Percentiles rank a stretch among this genome's conserved stretches.
Conservation (phyloP, 2,113 vertebrate species). For the Zosterops pallidus region DNA sequence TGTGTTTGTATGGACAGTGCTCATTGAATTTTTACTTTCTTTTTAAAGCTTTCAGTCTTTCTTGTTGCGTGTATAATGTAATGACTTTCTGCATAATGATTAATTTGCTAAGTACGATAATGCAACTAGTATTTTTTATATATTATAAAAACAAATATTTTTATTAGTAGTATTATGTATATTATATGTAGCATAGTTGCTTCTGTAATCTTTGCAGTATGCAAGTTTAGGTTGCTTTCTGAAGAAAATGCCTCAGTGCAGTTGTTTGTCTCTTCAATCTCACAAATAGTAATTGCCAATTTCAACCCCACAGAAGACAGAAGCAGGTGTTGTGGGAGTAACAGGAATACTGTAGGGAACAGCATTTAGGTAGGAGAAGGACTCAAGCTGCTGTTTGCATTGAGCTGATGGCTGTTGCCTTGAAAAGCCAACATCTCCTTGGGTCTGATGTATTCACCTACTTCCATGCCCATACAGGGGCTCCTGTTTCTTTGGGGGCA, state of each 20-base stretch:
- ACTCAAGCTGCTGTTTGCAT: not conserved
- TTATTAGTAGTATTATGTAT: not conserved
- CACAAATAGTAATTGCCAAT: not conserved
- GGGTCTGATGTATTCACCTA: not conserved
- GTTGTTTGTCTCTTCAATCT: not conserved
- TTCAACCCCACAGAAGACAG: not conserved
- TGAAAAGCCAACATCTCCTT: not conserved
- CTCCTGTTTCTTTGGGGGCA: not conserved
- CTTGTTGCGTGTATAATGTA: not conserved
- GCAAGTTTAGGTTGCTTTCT: not conserved
- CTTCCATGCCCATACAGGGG: accelerated
- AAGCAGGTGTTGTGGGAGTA: not conserved
- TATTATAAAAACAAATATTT: not conserved
- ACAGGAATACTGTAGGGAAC: not conserved
- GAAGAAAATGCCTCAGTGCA: not conserved
- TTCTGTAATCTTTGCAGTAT: not conserved
- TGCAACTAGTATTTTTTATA: not conserved
- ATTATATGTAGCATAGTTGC: not conserved
- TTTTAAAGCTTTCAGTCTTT: not conserved
- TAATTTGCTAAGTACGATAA: not conserved
- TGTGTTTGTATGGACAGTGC: not conserved
- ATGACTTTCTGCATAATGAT: not conserved
- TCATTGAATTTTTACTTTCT: not conserved
- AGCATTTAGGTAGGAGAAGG: not conserved
- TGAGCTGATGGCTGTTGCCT: not conserved